Conservation (phyloP, 2,888 invertebrate genomes). For the Mongoloraphidia duomilia region DNA sequence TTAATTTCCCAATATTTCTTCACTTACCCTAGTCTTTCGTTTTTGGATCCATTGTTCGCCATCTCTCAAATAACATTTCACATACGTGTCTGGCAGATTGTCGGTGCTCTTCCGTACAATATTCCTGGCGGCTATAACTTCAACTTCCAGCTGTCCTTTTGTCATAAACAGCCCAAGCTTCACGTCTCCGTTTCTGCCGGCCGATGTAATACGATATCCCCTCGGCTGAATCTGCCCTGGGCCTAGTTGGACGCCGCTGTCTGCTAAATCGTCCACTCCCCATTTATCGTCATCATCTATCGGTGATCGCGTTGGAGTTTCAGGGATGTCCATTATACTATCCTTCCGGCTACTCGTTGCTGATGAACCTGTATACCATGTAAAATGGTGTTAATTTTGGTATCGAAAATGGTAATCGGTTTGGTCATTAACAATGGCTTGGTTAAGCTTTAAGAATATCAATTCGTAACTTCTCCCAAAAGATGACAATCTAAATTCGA, state of each 20-base stretch:
- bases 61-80: constrained; percentile 83
- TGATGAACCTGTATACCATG: constrained; percentile 18
- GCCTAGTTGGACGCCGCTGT: constrained; percentile 37
- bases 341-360: constrained; percentile 35
- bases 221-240: constrained; percentile 72
- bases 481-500: too few relatives aligned
- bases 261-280: constrained; percentile 1
- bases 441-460: too few relatives aligned
- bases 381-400: constrained; percentile 16
- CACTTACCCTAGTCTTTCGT: constrained; percentile 58
- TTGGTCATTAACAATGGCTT: too few relatives aligned
- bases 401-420: too few relatives aligned
- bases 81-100: constrained; percentile 76
- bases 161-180: constrained; percentile 78
- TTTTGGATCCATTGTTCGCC: constrained; percentile 82
- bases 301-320: constrained; percentile 42
- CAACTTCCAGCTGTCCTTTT: constrained; percentile 84
- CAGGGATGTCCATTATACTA: constrained; percentile 40
- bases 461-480: too few relatives aligned
- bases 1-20: neutral
- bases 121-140: constrained; percentile 58
- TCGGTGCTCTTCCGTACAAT: constrained; percentile 55
- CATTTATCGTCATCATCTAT: constrained; percentile 30
- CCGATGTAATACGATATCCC: constrained; percentile 51
- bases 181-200: constrained; percentile 62